Evolutionary conservation across 2,888 invertebrate genomes (phyloP).

Genomic region (Cephonodes hylas): DNA sequence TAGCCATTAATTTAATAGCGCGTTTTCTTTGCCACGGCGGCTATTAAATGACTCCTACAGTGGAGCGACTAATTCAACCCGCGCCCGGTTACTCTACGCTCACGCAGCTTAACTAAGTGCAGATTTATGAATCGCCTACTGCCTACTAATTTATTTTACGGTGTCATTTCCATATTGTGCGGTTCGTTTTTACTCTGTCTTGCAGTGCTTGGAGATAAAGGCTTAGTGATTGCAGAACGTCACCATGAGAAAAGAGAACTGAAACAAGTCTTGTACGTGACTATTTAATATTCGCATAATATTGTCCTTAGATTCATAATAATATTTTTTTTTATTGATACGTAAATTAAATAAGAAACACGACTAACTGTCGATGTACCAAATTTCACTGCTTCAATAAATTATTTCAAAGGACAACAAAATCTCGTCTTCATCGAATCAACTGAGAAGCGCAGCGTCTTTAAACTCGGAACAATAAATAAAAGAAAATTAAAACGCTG

Average conservation of each 20-base stretch:
- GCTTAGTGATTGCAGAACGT: too few species aligned
- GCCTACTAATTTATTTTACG: conserved; percentile 25
- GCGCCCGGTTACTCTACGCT: conserved; percentile 25
- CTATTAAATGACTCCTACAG: conserved; percentile 53
- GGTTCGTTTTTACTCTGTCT: too few species aligned
- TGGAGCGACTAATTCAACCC: conserved; percentile 56
- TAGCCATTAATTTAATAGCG: conserved; percentile 67
- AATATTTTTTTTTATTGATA: too few species aligned
- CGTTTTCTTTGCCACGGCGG: conserved; percentile 59
- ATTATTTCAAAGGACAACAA: not conserved
- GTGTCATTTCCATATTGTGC: not conserved
- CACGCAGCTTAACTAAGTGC: conserved; percentile 51
- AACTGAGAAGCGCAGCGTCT: not conserved
- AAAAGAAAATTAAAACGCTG: conserved; percentile 29
- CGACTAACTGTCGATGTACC: too few species aligned
- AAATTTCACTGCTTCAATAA: too few species aligned
- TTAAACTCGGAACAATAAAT: conserved; percentile 7
- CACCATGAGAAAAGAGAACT: too few species aligned
- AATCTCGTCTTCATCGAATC: not conserved
- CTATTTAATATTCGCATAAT: too few species aligned
- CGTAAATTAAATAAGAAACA: too few species aligned
- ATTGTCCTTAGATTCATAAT: too few species aligned
- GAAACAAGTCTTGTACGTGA: too few species aligned
- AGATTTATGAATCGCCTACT: conserved; percentile 47
- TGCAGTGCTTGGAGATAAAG: too few species aligned